A percentile compares a stretch with the other conserved stretches of the same genome.
These are phyloP conservation scores for Mimumesa dahlbomi DNA, from an alignment of 2,888 invertebrate species.

Conservation along the genomic window DNA sequence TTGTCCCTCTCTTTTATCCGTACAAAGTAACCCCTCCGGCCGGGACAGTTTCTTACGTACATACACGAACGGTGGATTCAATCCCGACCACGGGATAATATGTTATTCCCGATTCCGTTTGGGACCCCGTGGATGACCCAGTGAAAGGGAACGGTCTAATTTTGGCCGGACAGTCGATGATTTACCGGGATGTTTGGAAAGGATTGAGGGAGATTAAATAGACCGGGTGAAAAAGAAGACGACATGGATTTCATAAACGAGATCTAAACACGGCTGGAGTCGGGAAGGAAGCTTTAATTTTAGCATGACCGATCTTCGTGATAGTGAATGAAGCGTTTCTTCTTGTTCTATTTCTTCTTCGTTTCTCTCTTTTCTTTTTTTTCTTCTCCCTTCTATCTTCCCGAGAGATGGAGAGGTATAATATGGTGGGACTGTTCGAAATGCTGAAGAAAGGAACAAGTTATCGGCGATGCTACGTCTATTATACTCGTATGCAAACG, in stretches of 20 bases:
- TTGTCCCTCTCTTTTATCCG: conserved; percentile 40
- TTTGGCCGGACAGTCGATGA: conserved; percentile 26
- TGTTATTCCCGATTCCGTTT: conserved; percentile 38
- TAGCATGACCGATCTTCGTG: background rate
- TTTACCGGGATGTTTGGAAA: conserved; percentile 6
- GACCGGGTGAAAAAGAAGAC: conserved; percentile 1
- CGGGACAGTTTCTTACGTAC: conserved; percentile 57
- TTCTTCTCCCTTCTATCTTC: too few species aligned
- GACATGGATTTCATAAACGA: background rate
- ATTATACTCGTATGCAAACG: too few species aligned
- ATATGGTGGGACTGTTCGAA: too few species aligned
- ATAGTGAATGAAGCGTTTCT: too few species aligned
- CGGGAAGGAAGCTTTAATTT: background rate
- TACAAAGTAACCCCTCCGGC: conserved; percentile 56
- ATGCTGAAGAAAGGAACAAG: too few species aligned
- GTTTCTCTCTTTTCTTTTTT: too few species aligned
- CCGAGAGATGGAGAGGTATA: too few species aligned
- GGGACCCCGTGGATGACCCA: conserved; percentile 36
- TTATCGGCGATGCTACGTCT: too few species aligned
- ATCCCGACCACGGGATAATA: conserved; percentile 38
- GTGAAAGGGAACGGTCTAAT: conserved; percentile 45
- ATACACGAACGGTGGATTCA: conserved; percentile 34
- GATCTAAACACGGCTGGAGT: background rate
- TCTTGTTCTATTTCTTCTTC: too few species aligned
- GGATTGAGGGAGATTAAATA: conserved; percentile 19